Evolutionary conservation across 2,888 invertebrate genomes (phyloP).

Genomic region (Orchesella flavescens): DNA sequence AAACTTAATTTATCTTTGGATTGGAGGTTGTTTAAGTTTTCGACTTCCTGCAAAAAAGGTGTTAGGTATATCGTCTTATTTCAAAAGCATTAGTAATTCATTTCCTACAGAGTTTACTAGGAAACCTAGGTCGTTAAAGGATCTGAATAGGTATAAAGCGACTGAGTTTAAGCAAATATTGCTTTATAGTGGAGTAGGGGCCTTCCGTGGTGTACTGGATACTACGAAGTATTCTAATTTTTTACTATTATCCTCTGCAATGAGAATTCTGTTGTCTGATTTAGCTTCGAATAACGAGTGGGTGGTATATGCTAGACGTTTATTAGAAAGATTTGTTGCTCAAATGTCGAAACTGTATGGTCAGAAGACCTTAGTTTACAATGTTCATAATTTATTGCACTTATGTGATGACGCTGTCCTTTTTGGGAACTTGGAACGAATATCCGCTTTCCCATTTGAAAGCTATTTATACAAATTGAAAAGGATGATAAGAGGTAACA

Average conservation of each 20-base stretch:
- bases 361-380: neutral
- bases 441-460: constrained; percentile 35
- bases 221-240: neutral
- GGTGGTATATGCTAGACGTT: neutral
- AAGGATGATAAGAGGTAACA: neutral
- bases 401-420: constrained; percentile 13
- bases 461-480: constrained; percentile 27
- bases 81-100: neutral
- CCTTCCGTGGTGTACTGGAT: constrained; percentile 9
- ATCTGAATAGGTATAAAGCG: constrained; percentile 41
- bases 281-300: neutral
- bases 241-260: constrained; percentile 50
- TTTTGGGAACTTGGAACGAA: constrained; percentile 25
- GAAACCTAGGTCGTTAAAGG: constrained; percentile 50
- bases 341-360: neutral
- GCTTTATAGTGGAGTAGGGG: constrained; percentile 48
- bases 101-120: constrained; percentile 3
- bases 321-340: neutral
- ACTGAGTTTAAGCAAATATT: constrained; percentile 55
- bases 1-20: neutral
- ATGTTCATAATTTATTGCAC: constrained; percentile 14
- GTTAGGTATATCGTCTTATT: too few relatives aligned
- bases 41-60: neutral
- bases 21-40: neutral
- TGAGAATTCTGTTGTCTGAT: constrained; percentile 5